phyloP scores from a whole-genome alignment of 2,113 vertebrate species.

The Pipa parva region DNA sequence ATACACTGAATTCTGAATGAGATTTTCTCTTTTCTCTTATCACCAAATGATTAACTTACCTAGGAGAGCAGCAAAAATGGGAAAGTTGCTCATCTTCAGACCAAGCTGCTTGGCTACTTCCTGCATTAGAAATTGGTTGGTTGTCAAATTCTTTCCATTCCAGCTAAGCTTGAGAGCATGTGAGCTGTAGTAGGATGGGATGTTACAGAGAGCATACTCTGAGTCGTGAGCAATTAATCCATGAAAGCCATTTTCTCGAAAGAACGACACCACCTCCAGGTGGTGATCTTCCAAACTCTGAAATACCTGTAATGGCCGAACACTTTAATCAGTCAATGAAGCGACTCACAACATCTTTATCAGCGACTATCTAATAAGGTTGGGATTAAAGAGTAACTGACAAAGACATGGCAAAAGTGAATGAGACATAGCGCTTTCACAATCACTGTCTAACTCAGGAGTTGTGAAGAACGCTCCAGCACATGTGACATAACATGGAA shows the following conservation, averaged over 20 bases:
- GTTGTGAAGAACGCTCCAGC: too few relatives aligned
- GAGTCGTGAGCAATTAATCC: slow-evolving; percentile 89
- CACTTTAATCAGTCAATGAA: too few relatives aligned
- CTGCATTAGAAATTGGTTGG: slow-evolving; percentile 86
- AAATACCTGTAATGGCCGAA: slow-evolving; percentile 68
- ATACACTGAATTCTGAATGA: too few relatives aligned
- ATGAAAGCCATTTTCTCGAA: slow-evolving; percentile 84
- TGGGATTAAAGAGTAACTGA: too few relatives aligned
- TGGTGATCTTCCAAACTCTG: slow-evolving; percentile 91
- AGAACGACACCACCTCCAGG: slow-evolving; percentile 87
- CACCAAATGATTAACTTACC: slow-evolving; percentile 71
- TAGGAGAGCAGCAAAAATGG: slow-evolving; percentile 84
- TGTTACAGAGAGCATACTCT: slow-evolving; percentile 86
- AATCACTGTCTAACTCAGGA: too few relatives aligned
- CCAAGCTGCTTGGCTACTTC: slow-evolving; percentile 85
- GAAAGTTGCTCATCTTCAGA: slow-evolving; percentile 82
- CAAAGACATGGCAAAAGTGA: too few relatives aligned
- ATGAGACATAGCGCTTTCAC: too few relatives aligned
- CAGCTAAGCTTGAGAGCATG: slow-evolving; percentile 88
- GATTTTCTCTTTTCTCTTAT: too few relatives aligned
- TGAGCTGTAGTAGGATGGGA: slow-evolving; percentile 85
- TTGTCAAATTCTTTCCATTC: slow-evolving; percentile 91
- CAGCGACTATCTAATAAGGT: too few relatives aligned
- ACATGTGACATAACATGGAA: too few relatives aligned
- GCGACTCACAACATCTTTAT: too few relatives aligned